Evolutionary conservation across 2,113 vertebrate genomes (phyloP), one percentile per base, ranked within the genome.

Genomic region (Poeciliopsis retropinna): DNA sequence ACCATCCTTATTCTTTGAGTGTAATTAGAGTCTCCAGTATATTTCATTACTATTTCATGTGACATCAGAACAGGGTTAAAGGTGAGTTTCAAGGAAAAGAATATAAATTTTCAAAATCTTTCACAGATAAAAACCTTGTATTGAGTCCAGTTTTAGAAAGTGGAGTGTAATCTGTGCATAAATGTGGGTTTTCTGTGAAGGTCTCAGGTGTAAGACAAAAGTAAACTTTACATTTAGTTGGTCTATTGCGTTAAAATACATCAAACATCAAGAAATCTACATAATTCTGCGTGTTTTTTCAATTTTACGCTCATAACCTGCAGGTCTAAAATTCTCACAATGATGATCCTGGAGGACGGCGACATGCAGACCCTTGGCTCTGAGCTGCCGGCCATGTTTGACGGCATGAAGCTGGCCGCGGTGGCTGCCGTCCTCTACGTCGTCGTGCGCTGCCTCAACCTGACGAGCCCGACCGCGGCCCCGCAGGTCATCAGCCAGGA

Each of bases 341-440:
- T 93, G 94, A 32, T 72, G 44, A 8, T 73, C 76, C 62, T 86
- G 0, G 64, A 83, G 17, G 91, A 91, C 6, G 3, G n/a, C 5
- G 76, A 88, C 15, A 15, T 88, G 64, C 69, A 69, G 77, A 82
- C 85, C 69, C 79, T 92, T 0, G 72, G 94, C 70, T 89, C 95
- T 0, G 97, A 99, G 91, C 95, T 99, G 90, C 98, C 97, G 0
- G 97, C 96, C 1, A 95, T 98, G 85, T 97, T 98, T 78, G 96
- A 99, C 3, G 97, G 97, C 72, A 91, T 99, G 93, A 99, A 98
- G 91, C 87, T 99, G 66, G 97, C 97, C 0, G 97, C 97, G 0
- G 95, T 99, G 22, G 96, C 97, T 3, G 95, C 97, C 0, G 93
- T 95, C 64, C 95, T 99, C 0, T 98, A 98, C 19, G 85, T 99